Conservation (phyloP, 2,888 invertebrate species). For the Tenthredo distinguenda region DNA sequence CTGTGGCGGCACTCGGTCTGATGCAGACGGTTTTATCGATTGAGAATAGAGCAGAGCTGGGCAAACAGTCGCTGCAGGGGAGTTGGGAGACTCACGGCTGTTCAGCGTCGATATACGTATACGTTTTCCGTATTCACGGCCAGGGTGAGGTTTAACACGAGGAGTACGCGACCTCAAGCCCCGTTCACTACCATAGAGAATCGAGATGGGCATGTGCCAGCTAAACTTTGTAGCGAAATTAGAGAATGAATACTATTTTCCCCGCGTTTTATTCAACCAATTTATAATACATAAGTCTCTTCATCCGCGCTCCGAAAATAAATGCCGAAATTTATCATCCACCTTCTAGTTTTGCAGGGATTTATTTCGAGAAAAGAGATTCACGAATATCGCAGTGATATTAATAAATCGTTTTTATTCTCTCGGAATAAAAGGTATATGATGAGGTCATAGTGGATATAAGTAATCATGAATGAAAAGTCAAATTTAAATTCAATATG, state of each 20-base stretch:
- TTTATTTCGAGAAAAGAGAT: too few species aligned
- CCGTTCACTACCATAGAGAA: neutral
- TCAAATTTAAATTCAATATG: neutral
- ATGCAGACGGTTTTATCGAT: slow-evolving; percentile 72
- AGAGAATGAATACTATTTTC: neutral
- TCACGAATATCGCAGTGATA: too few species aligned
- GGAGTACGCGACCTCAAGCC: neutral
- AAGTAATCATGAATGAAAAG: too few species aligned
- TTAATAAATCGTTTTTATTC: too few species aligned
- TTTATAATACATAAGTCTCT: neutral
- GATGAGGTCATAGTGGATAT: too few species aligned
- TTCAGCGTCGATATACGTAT: slow-evolving; percentile 42
- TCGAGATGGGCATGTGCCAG: slow-evolving; percentile 19
- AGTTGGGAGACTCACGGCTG: slow-evolving; percentile 60
- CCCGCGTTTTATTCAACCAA: neutral
- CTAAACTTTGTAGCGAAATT: neutral
- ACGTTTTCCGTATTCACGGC: slow-evolving; percentile 48
- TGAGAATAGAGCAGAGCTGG: slow-evolving; percentile 55
- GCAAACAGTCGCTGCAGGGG: neutral
- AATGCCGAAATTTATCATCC: neutral
- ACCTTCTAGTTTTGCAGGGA: too few species aligned
- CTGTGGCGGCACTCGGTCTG: slow-evolving; percentile 59
- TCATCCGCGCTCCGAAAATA: neutral
- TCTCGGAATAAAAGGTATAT: too few species aligned
- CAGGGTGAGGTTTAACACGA: slow-evolving; percentile 41